Conservation (phyloP, 2,888 invertebrate species). For the Craniophora ligustri region DNA sequence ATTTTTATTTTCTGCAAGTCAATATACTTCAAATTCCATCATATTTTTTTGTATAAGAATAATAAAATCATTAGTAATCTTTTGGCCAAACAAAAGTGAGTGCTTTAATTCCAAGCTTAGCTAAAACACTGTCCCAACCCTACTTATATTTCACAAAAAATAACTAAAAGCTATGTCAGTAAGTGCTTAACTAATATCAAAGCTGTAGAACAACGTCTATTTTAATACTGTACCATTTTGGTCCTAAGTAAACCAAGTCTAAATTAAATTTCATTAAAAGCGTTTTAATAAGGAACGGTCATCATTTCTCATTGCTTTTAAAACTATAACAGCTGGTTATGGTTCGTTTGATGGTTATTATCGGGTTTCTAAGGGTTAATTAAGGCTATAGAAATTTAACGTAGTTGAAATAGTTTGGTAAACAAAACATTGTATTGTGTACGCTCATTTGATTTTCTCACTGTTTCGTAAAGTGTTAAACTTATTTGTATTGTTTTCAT, state of each 20-base stretch:
- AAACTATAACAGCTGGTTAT: slow-evolving; percentile 9
- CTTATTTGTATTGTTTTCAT: no score
- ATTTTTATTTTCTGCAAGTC: neutral
- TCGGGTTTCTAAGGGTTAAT: neutral
- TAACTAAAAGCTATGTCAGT: slow-evolving; percentile 14
- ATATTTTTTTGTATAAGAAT: neutral
- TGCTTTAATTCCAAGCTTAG: neutral
- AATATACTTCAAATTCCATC: no score
- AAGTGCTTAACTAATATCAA: slow-evolving; percentile 13
- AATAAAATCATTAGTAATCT: neutral
- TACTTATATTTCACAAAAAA: neutral
- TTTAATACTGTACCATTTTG: slow-evolving; percentile 14
- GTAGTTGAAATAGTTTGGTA: neutral
- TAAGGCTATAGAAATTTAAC: slow-evolving; percentile 2
- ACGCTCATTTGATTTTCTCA: no score
- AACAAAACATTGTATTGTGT: no score
- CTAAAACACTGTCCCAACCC: neutral
- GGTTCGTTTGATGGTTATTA: slow-evolving; percentile 6
- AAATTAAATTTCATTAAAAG: slow-evolving; percentile 42
- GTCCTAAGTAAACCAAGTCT: slow-evolving; percentile 43
- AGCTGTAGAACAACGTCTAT: slow-evolving; percentile 7
- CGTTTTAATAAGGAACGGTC: slow-evolving; percentile 24
- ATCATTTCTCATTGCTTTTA: slow-evolving; percentile 6
- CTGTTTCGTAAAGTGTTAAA: no score
- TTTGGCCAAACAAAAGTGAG: neutral